Evolutionary conservation across 2,888 invertebrate species (phyloP).

Genomic region (Mesorhabditis sp.): DNA sequence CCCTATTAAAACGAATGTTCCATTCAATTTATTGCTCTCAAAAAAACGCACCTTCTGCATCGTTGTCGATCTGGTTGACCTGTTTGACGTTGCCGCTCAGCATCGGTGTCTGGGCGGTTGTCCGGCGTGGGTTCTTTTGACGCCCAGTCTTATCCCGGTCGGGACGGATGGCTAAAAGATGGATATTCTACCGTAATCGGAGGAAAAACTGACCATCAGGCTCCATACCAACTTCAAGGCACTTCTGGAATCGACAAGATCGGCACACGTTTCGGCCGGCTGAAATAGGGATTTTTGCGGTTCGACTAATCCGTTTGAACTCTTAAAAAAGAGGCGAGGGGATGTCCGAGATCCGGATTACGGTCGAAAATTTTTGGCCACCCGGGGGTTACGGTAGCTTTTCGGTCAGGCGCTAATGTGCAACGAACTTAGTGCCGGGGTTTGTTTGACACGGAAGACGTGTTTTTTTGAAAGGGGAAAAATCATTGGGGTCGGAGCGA

Average conservation of each 20-base stretch:
- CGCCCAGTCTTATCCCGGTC: slow-evolving; percentile 56
- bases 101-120: slow-evolving; percentile 4
- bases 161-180: slow-evolving; percentile 49
- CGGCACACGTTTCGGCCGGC: slow-evolving; percentile 55
- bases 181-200: not conserved
- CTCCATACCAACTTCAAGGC: slow-evolving; percentile 57
- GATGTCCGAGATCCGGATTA: not conserved
- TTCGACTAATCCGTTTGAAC: not conserved
- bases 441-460: no score
- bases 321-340: not conserved
- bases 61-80: slow-evolving; percentile 19
- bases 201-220: slow-evolving; percentile 39
- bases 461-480: no score
- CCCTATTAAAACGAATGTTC: no score
- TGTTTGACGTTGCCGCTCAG: slow-evolving; percentile 5
- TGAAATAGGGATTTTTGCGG: slow-evolving; percentile 17
- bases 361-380: not conserved
- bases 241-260: slow-evolving; percentile 55
- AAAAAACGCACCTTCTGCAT: slow-evolving; percentile 14
- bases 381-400: no score
- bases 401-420: no score
- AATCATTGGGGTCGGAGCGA: no score
- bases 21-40: not conserved
- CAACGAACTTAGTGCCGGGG: no score
- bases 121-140: slow-evolving; percentile 54